phyloP scores from a whole-genome alignment of 1,140 invertebrate species.

The Ptiloglossa arizonensis region DNA sequence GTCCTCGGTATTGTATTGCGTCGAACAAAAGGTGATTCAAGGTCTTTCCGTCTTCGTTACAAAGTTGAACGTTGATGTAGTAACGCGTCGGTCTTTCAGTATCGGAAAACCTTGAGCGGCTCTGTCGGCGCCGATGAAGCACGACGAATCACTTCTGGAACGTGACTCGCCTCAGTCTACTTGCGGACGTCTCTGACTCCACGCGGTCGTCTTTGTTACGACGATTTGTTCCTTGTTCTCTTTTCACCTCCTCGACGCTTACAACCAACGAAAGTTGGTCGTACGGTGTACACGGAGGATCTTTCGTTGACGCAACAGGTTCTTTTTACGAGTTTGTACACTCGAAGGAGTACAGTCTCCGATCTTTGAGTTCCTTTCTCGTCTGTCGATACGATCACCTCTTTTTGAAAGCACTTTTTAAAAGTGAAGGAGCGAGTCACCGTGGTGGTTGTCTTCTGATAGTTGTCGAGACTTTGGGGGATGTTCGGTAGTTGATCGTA shows the following conservation, averaged over 20 bases:
- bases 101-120: not conserved
- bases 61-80: not conserved
- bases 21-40: not conserved
- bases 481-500: too few species aligned
- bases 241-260: not conserved
- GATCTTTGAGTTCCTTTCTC: not conserved
- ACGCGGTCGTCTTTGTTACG: slow-evolving; percentile 13
- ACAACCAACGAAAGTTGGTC: too few species aligned
- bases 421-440: too few species aligned
- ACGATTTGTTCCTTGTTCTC: slow-evolving; percentile 16
- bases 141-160: slow-evolving; percentile 6
- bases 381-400: too few species aligned
- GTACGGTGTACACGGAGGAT: too few species aligned
- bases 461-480: too few species aligned
- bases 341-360: not conserved
- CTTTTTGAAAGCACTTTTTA: too few species aligned
- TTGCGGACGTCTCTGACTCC: not conserved
- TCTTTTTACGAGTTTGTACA: too few species aligned
- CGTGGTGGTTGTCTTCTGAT: too few species aligned
- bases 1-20: not conserved
- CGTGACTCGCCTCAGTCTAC: slow-evolving; percentile 16
- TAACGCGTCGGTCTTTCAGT: not conserved
- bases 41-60: not conserved
- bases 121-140: slow-evolving; percentile 9
- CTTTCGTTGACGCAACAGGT: too few species aligned